Conservation (phyloP, 2,888 invertebrate genomes). For the Autographa pulchrina region DNA sequence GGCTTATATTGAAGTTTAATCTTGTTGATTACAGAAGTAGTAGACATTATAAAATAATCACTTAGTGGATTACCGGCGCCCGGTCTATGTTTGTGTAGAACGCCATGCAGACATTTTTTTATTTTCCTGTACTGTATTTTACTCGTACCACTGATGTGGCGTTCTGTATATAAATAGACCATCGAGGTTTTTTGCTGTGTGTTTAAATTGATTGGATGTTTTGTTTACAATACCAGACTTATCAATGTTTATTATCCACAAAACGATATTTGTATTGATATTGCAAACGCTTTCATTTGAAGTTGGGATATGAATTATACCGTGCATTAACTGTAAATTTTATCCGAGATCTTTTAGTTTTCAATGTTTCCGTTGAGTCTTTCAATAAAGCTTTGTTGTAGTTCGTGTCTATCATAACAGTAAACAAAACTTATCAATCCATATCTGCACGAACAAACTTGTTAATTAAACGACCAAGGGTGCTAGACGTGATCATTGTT, state of each 20-base stretch:
- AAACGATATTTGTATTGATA: background rate
- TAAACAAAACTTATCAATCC: background rate
- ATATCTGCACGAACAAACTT: background rate
- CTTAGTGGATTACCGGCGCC: slow-evolving; percentile 56
- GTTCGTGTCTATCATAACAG: background rate
- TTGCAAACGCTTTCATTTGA: background rate
- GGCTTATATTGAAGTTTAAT: slow-evolving; percentile 62
- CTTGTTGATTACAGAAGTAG: slow-evolving; percentile 60
- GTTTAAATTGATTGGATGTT: slow-evolving; percentile 28
- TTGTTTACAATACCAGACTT: slow-evolving; percentile 17
- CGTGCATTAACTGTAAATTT: too few species aligned
- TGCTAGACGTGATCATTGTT: slow-evolving; percentile 2
- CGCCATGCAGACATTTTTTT: slow-evolving; percentile 28
- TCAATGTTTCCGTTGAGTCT: background rate
- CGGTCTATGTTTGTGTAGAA: slow-evolving; percentile 49
- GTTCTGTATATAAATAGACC: slow-evolving; percentile 13
- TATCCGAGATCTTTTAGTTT: too few species aligned
- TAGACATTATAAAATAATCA: slow-evolving; percentile 62
- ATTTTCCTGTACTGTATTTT: slow-evolving; percentile 25
- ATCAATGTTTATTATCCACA: slow-evolving; percentile 8
- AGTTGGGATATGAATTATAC: background rate
- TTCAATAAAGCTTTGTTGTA: background rate
- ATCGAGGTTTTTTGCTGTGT: slow-evolving; percentile 11
- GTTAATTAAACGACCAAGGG: background rate
- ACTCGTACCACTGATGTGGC: slow-evolving; percentile 18